phyloP scores from a whole-genome alignment of 2,888 invertebrate species.

The Drosophila hamatofila region DNA sequence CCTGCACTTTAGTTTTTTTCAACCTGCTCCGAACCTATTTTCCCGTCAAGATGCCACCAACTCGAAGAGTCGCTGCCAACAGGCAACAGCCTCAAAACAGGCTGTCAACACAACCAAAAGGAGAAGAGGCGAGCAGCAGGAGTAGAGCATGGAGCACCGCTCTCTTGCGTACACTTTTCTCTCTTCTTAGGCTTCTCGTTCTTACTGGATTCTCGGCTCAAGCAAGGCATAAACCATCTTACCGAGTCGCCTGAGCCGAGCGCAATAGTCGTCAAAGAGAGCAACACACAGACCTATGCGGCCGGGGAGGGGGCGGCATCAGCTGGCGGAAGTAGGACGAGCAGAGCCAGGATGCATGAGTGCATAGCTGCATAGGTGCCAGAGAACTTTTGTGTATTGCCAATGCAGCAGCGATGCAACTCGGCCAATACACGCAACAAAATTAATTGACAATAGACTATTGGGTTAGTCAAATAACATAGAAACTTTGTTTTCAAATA shows the following conservation, averaged over 20 bases:
- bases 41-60: slow-evolving; percentile 31
- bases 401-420: slow-evolving; percentile 35
- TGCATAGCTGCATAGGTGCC: slow-evolving; percentile 37
- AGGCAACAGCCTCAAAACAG: slow-evolving; percentile 30
- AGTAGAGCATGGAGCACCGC: neutral
- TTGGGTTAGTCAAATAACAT: neutral
- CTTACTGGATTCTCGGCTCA: slow-evolving; percentile 61
- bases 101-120: slow-evolving; percentile 21
- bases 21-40: slow-evolving; percentile 1
- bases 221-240: slow-evolving; percentile 49
- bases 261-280: slow-evolving; percentile 45
- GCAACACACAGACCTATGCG: slow-evolving; percentile 13
- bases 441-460: neutral
- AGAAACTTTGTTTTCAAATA: neutral
- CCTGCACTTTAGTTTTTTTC: slow-evolving; percentile 36
- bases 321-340: slow-evolving; percentile 5
- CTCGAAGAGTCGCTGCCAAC: slow-evolving; percentile 20
- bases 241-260: slow-evolving; percentile 40
- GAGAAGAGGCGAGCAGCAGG: no score
- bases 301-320: neutral
- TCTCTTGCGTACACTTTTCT: slow-evolving; percentile 17
- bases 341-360: slow-evolving; percentile 7
- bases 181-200: slow-evolving; percentile 19
- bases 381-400: slow-evolving; percentile 22
- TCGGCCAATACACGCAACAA: slow-evolving; percentile 33